Conservation (phyloP, 37 sponge, comb jelly and placozoan genomes). For the Crambe crambe region DNA sequence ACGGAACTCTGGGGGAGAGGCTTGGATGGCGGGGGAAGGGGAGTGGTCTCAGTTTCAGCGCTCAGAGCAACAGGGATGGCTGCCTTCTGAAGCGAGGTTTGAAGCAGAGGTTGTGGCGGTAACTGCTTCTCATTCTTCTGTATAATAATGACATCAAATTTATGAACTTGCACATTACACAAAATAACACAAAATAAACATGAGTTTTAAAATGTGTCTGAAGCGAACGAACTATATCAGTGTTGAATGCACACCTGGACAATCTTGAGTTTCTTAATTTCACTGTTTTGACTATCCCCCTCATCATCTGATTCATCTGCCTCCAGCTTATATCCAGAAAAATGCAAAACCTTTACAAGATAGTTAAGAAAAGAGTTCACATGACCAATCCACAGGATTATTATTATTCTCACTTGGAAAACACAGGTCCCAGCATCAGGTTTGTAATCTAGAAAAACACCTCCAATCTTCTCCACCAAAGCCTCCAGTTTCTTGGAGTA, state of each 20-base stretch:
- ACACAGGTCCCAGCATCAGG: constrained; percentile 77
- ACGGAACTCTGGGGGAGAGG: neutral
- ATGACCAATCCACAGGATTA: constrained; percentile 12
- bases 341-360: constrained; percentile 67
- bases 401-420: constrained; percentile 49
- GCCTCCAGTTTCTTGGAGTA: constrained; percentile 71
- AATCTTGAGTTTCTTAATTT: constrained; percentile 43
- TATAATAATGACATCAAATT: neutral
- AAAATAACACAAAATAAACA: neutral
- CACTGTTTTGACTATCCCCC: constrained; percentile 16
- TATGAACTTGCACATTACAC: too few relatives aligned
- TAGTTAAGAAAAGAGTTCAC: neutral
- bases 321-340: constrained; percentile 86
- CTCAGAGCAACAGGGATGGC: neutral
- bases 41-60: neutral
- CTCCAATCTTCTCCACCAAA: constrained; percentile 83
- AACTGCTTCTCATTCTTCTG: neutral
- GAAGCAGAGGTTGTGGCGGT: neutral
- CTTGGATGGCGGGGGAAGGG: neutral
- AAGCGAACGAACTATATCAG: neutral
- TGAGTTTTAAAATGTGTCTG: neutral
- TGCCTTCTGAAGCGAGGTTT: neutral
- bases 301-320: constrained; percentile 70
- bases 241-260: constrained; percentile 18
- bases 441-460: constrained; percentile 75